Percentiles rank a stretch among this genome's conserved stretches.
Evolutionary conservation across 1,140 invertebrate genomes (phyloP).

Genomic region (Neoseiulus cucumeris): DNA sequence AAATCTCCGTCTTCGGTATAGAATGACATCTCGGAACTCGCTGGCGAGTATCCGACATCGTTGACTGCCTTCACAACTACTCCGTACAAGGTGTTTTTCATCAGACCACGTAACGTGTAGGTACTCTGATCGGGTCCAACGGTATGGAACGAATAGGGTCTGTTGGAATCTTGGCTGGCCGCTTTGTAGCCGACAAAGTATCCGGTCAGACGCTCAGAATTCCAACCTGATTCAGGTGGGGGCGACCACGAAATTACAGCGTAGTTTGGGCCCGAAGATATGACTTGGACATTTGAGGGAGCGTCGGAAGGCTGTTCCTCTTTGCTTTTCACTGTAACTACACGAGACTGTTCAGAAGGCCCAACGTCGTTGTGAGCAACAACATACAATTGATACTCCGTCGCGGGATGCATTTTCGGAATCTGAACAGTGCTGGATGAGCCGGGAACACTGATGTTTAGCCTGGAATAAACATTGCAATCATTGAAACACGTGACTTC

Average conservation of each 20-base stretch:
- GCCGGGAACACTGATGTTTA: conserved; percentile 1
- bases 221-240: background rate
- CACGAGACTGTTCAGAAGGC: background rate
- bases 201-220: background rate
- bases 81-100: background rate
- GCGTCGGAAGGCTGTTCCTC: background rate
- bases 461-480: background rate
- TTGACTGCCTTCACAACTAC: conserved; percentile 4
- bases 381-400: background rate
- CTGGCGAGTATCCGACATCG: background rate
- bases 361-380: conserved; percentile 3
- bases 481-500: too few species aligned
- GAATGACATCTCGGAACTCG: conserved; percentile 2
- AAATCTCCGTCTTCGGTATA: conserved; percentile 4
- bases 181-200: conserved; percentile 9
- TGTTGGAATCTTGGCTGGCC: conserved; percentile 1
- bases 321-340: background rate
- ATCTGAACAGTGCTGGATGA: conserved; percentile 8
- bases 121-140: conserved; percentile 3
- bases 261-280: background rate
- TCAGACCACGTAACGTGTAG: background rate
- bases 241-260: background rate
- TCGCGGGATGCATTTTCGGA: background rate
- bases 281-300: background rate
- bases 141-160: conserved; percentile 1